Conservation (phyloP, 2,888 invertebrate genomes). For the Escarpia spicata region DNA sequence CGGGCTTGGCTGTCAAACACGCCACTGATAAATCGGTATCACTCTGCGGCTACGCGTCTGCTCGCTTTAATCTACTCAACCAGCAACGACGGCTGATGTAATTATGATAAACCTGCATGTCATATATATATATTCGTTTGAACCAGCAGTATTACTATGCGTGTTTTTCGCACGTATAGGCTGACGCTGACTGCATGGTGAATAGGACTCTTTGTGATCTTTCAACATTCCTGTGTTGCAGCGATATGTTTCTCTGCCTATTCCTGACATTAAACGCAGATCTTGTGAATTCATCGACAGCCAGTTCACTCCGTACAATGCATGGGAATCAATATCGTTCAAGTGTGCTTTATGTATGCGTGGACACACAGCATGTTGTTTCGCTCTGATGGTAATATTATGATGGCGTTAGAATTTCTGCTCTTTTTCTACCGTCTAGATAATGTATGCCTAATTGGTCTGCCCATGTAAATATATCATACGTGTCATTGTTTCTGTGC, state of each 20-base stretch:
- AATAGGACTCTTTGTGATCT: not conserved
- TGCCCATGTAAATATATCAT: not conserved
- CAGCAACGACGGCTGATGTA: slow-evolving; percentile 7
- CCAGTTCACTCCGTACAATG: not conserved
- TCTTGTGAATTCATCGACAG: not conserved
- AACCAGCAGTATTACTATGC: not conserved
- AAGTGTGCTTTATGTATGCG: not conserved
- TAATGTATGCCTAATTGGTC: not conserved
- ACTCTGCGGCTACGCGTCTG: slow-evolving; percentile 3
- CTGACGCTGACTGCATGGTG: not conserved
- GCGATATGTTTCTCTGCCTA: slow-evolving; percentile 1
- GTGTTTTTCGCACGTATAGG: not conserved
- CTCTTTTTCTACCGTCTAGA: not conserved
- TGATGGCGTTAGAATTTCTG: not conserved
- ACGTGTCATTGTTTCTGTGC: too few species aligned
- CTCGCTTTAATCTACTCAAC: not conserved
- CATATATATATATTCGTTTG: not conserved
- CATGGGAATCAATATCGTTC: slow-evolving; percentile 4
- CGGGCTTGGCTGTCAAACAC: slow-evolving; percentile 5
- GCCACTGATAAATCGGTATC: slow-evolving; percentile 11
- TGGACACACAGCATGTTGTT: not conserved
- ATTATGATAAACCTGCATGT: slow-evolving; percentile 9
- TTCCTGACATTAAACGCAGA: not conserved
- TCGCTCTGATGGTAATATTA: not conserved
- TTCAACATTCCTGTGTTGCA: not conserved